These are phyloP conservation scores for Tanaodytes sp. DNA, from an alignment of 2,888 invertebrate genomes.

Conservation along the genomic window DNA sequence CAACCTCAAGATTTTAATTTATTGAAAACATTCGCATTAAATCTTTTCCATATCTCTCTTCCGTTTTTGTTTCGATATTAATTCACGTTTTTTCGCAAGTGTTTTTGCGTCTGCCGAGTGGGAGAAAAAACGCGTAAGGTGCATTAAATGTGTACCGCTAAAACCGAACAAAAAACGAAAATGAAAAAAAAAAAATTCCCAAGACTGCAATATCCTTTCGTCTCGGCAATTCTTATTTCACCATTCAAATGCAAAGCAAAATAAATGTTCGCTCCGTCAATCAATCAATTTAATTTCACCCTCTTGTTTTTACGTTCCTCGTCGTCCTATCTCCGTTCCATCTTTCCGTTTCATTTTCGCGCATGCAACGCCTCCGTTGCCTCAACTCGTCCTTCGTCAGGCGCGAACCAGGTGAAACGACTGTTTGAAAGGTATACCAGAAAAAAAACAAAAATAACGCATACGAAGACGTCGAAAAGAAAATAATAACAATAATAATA, in stretches of 20 bases:
- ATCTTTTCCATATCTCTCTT: too few relatives aligned
- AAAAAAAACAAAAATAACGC: slow-evolving; percentile 24
- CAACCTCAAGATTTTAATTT: too few relatives aligned
- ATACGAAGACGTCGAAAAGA: slow-evolving; percentile 13
- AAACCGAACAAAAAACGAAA: too few relatives aligned
- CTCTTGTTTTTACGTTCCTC: slow-evolving; percentile 44
- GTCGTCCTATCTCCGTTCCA: slow-evolving; percentile 42
- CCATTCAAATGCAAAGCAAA: slow-evolving; percentile 47
- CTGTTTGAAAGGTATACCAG: too few relatives aligned
- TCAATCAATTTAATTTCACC: slow-evolving; percentile 53
- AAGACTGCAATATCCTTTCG: slow-evolving; percentile 44
- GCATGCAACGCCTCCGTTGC: slow-evolving; percentile 61
- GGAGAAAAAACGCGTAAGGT: background rate
- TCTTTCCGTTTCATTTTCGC: slow-evolving; percentile 43
- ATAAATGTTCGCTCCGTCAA: slow-evolving; percentile 49
- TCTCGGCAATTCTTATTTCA: slow-evolving; percentile 47
- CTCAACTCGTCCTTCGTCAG: slow-evolving; percentile 66
- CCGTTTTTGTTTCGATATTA: too few relatives aligned
- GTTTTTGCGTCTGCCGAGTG: too few relatives aligned
- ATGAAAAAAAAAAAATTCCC: slow-evolving; percentile 29
- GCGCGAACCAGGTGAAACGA: slow-evolving; percentile 53
- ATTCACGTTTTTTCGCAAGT: too few relatives aligned
- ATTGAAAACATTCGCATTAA: too few relatives aligned
- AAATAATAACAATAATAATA: too few relatives aligned
- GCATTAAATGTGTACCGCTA: slow-evolving; percentile 2